Percentiles rank a stretch among this genome's conserved stretches.
Conservation (phyloP, 2,888 invertebrate species). For the Tricholauxania praeusta region DNA sequence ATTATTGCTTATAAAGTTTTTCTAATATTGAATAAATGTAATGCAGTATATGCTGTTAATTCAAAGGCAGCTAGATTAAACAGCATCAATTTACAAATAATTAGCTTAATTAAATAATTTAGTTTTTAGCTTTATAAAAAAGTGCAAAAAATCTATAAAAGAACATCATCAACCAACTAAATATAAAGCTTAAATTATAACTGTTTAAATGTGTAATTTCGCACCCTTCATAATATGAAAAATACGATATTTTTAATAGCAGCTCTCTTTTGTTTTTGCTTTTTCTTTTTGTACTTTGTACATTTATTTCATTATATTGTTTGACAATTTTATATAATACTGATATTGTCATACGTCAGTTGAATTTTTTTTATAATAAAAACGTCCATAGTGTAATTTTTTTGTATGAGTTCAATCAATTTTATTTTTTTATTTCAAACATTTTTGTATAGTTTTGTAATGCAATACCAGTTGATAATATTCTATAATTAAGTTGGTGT, state of each 20-base stretch:
- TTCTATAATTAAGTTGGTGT: no score
- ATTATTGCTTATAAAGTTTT: background rate
- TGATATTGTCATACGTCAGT: conserved; percentile 13
- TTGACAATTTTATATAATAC: conserved; percentile 17
- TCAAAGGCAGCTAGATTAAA: background rate
- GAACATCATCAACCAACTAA: background rate
- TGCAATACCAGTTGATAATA: no score
- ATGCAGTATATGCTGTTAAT: no score
- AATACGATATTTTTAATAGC: background rate
- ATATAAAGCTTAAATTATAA: no score
- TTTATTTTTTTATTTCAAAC: background rate
- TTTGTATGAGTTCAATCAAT: background rate
- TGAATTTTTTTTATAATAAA: conserved; percentile 9
- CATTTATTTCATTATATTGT: conserved; percentile 20
- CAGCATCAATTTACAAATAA: conserved; percentile 15
- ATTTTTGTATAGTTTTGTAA: no score
- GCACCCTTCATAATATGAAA: no score
- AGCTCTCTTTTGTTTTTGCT: conserved; percentile 35
- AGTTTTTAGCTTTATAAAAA: conserved; percentile 5
- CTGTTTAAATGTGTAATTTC: no score
- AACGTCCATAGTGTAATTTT: conserved; percentile 33
- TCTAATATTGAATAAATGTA: no score
- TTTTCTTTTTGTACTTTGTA: conserved; percentile 43
- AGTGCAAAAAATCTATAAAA: conserved; percentile 11
- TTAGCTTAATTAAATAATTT: conserved; percentile 35